Evolutionary conservation across 1,140 invertebrate species (phyloP), one percentile per base, ranked within the genome.

Genomic region (Lordiphosa mommai): DNA sequence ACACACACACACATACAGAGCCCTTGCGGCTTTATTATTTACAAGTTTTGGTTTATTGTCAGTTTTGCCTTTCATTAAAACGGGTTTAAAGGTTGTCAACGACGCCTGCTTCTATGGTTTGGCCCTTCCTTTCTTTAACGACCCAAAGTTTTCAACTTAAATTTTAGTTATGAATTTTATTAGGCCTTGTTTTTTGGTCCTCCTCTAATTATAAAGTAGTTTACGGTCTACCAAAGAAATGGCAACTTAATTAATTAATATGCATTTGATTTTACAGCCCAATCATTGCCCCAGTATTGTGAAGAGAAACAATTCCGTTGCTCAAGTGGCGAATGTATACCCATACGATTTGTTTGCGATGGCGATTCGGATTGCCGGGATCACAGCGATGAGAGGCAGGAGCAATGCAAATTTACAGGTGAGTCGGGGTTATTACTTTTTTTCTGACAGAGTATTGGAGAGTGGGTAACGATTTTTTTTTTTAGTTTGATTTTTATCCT

Each of bases 261-360:
- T 82, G 71, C 50, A 76, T 80, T 84, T 82, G 61, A 84, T 76
- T 77, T 68, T 77, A 20, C 87, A 88, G 87, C 80, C 36, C 41
- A 68, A 58, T 53, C 65, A 34, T 50, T 88, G 43, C 40, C 61
- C 10, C 50, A 51, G 7, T 46, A 51, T 36, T 95, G 94, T 88
- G 90, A 92, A 2, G 86, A 92, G 67, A 92, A 92, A 85, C 94
- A 95, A 76, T 95, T 95, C 85, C 91, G 91, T 69, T 96, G 95
- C 88, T 91, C 88, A 47, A 94, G 93, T 71, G 94, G 94, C 60
- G 92, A 92, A 70, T 98, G 96, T 89, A 96, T 98, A 89, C 94
- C 95, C 2, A 90, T 93, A 47, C 89, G 94, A 68, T 96, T 94
- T 92, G 90, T 93, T 32, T 96, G 95, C 80, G 95, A 96, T 69